Conservation (phyloP, 2,113 vertebrate species). For the Campylomormyrus numenius region DNA sequence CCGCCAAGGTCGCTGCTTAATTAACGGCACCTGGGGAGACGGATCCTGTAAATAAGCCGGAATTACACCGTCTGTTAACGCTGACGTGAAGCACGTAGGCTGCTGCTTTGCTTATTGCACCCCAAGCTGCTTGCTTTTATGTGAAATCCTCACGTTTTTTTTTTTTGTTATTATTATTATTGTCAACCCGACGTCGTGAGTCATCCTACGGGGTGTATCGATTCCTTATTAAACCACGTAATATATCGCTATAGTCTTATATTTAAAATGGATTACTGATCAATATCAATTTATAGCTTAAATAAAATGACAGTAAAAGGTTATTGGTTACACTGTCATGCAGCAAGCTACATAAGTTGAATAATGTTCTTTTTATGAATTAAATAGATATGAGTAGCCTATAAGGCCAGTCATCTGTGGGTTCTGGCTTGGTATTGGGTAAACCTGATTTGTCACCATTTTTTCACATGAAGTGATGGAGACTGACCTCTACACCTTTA, state of each 20-base stretch:
- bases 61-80: neutral
- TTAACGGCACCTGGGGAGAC: neutral
- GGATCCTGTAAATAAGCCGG: neutral
- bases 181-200: neutral
- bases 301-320: neutral
- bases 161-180: neutral
- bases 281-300: neutral
- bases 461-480: neutral
- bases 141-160: neutral
- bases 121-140: neutral
- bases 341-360: neutral
- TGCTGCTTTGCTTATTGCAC: neutral
- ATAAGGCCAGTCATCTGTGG: neutral
- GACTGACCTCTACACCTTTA: neutral
- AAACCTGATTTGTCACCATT: neutral
- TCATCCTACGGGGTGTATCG: neutral
- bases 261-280: neutral
- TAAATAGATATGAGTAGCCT: neutral
- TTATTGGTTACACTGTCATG: neutral
- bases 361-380: neutral
- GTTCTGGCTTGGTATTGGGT: neutral
- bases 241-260: neutral
- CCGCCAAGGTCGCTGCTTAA: neutral
- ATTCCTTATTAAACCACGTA: neutral
- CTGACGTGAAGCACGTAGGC: neutral